These are phyloP conservation scores for Heterotilapia buettikoferi DNA, from an alignment of 2,113 vertebrate species.

Conservation along the genomic window DNA sequence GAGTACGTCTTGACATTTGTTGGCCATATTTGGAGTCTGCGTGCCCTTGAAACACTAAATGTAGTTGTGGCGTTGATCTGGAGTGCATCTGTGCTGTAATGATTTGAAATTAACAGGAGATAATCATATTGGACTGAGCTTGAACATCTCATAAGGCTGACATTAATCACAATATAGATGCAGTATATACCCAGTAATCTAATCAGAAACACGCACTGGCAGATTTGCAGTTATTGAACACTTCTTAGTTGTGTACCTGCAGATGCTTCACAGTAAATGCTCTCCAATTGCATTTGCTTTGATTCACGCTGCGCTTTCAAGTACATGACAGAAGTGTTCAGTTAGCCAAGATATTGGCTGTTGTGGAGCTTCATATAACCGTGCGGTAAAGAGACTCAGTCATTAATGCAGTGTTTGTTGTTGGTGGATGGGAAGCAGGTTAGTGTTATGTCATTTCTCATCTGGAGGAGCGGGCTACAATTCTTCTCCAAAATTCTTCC, in stretches of 20 bases:
- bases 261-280: neutral
- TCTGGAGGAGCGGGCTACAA: neutral
- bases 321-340: neutral
- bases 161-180: neutral
- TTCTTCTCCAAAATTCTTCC: fast-evolving
- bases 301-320: neutral
- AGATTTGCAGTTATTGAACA: neutral
- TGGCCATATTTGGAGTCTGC: neutral
- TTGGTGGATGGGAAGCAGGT: neutral
- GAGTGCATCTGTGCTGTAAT: neutral
- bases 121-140: neutral
- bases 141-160: neutral
- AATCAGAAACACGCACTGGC: neutral
- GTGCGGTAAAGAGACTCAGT: neutral
- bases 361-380: neutral
- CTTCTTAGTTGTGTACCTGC: neutral
- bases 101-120: neutral
- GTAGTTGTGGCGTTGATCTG: neutral
- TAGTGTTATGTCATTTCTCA: neutral
- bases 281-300: neutral
- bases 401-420: neutral
- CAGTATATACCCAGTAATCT: neutral
- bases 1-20: neutral
- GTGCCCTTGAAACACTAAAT: neutral
- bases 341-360: neutral